Evolutionary conservation across 2,888 invertebrate genomes (phyloP).

Genomic region (Altica lythri): DNA sequence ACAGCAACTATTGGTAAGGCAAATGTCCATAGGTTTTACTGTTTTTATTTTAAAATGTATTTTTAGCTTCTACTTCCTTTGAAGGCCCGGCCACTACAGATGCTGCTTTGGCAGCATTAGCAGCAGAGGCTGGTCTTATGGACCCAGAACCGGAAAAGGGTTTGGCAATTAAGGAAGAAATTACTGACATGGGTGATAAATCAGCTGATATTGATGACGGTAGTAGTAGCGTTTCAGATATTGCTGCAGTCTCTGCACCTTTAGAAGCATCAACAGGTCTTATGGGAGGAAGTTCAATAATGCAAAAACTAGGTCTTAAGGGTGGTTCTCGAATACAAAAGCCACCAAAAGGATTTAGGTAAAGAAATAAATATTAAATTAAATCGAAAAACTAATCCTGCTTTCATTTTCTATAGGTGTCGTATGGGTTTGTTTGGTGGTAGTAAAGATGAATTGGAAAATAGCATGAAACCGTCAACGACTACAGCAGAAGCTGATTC

Average conservation of each 20-base stretch:
- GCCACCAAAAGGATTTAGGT: constrained; percentile 38
- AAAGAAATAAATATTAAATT: neutral
- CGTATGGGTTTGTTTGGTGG: constrained; percentile 53
- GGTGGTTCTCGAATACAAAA: constrained; percentile 45
- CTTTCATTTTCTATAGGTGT: too few relatives aligned
- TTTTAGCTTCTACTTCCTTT: constrained; percentile 58
- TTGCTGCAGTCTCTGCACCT: constrained; percentile 26
- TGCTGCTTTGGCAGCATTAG: constrained; percentile 65
- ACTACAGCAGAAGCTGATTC: constrained; percentile 47
- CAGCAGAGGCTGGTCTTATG: constrained; percentile 66
- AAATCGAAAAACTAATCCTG: too few relatives aligned
- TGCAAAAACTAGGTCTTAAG: constrained; percentile 53
- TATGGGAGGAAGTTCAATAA: constrained; percentile 51
- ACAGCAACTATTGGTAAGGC: constrained; percentile 60
- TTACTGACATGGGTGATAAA: constrained; percentile 33
- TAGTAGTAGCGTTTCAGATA: constrained; percentile 28
- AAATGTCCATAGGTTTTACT: neutral
- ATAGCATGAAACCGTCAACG: constrained; percentile 37
- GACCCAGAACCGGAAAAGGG: constrained; percentile 57
- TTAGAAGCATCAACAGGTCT: constrained; percentile 44
- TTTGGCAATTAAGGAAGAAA: constrained; percentile 27
- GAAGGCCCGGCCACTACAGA: constrained; percentile 67
- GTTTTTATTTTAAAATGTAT: constrained; percentile 4
- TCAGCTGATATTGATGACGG: constrained; percentile 32
- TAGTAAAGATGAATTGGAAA: constrained; percentile 49